A percentile compares a stretch with the other conserved stretches of the same genome.
phyloP scores from a whole-genome alignment of 2,888 invertebrate genomes.

The Torymus aiolomorphi region DNA sequence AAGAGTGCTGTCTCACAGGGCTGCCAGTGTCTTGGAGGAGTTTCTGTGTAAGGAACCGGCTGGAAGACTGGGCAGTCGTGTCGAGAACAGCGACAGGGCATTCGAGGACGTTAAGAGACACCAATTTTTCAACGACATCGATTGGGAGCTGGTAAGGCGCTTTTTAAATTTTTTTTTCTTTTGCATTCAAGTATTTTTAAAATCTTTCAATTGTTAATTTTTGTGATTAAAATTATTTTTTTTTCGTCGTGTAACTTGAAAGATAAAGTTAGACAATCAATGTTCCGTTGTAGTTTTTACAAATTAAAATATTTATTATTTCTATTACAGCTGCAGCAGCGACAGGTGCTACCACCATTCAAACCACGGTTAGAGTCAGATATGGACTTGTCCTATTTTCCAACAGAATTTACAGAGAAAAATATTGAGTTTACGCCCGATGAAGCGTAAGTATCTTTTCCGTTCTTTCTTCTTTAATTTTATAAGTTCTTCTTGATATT shows the following conservation, averaged over 20 bases:
- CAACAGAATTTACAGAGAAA: slow-evolving; percentile 99
- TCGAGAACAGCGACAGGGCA: slow-evolving; percentile 83
- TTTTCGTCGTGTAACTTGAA: too few species aligned
- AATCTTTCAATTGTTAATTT: too few species aligned
- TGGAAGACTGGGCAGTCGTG: slow-evolving; percentile 95
- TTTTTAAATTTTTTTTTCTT: too few species aligned
- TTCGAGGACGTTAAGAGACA: slow-evolving; percentile 96
- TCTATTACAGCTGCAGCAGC: slow-evolving; percentile 89
- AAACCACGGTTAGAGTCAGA: slow-evolving; percentile 97
- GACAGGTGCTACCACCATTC: slow-evolving; percentile 98
- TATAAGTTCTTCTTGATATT: too few species aligned
- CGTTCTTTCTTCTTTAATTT: slow-evolving; percentile 9
- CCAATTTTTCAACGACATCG: slow-evolving; percentile 98
- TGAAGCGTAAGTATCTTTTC: slow-evolving; percentile 87
- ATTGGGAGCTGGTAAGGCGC: slow-evolving; percentile 95
- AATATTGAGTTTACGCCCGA: slow-evolving; percentile 98
- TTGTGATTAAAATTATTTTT: too few species aligned
- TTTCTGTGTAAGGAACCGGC: slow-evolving; percentile 98
- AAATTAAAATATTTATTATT: slow-evolving; percentile 32
- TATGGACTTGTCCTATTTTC: slow-evolving; percentile 99
- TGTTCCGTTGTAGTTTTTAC: too few species aligned
- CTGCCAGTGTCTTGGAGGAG: slow-evolving; percentile 96
- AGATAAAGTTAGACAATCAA: too few species aligned
- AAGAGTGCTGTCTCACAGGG: slow-evolving; percentile 96
- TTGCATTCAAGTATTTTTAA: too few species aligned